These are phyloP conservation scores for Ophioninae sp. DNA, from an alignment of 2,888 invertebrate genomes.

Conservation along the genomic window DNA sequence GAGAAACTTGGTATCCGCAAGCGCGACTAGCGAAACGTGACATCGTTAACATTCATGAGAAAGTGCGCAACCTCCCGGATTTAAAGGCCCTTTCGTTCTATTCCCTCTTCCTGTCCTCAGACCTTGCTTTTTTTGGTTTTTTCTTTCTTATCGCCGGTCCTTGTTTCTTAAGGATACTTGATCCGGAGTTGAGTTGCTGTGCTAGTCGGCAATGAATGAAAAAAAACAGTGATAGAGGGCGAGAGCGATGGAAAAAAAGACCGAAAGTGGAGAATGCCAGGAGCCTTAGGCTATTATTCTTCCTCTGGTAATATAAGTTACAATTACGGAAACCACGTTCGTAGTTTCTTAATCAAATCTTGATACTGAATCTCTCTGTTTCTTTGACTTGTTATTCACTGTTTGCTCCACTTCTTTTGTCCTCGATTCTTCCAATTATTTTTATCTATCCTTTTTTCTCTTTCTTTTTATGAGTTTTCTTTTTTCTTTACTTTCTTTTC, in stretches of 20 bases:
- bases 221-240: conserved; percentile 24
- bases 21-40: conserved; percentile 12
- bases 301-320: conserved; percentile 61
- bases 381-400: conserved; percentile 3
- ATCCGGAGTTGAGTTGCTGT: conserved; percentile 38
- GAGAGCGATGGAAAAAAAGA: not conserved
- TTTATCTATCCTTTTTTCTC: not conserved
- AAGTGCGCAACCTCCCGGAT: conserved; percentile 1
- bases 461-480: conserved; percentile 1
- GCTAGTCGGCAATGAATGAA: conserved; percentile 11
- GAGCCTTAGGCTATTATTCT: conserved; percentile 54
- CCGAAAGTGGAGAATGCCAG: conserved; percentile 9
- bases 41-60: conserved; percentile 33
- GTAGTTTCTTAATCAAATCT: conserved; percentile 60
- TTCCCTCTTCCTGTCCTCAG: not conserved
- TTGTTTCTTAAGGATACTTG: conserved; percentile 28
- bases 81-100: not conserved
- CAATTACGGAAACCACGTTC: conserved; percentile 64
- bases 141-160: conserved; percentile 9
- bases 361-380: conserved; percentile 42
- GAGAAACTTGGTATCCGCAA: not conserved
- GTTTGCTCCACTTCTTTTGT: not conserved
- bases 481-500: not conserved
- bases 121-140: not conserved
- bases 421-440: not conserved